These are phyloP conservation scores for Netelia melanura DNA, from an alignment of 2,888 invertebrate species.

Conservation along the genomic window DNA sequence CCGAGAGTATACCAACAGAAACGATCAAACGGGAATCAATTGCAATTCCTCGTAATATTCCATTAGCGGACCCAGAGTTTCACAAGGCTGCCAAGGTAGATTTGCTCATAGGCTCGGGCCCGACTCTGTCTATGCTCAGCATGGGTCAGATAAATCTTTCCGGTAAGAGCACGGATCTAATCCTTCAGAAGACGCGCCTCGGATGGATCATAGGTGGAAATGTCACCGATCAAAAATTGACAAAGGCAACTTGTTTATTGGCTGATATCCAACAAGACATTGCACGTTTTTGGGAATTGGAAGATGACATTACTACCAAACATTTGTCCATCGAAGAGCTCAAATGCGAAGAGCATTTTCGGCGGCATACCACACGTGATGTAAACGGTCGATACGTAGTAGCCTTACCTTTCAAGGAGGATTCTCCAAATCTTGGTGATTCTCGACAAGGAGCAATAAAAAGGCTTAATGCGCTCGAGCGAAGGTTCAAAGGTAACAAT, in stretches of 20 bases:
- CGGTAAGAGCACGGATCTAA: constrained; percentile 3
- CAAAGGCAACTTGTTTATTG: neutral
- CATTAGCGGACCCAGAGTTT: constrained; percentile 63
- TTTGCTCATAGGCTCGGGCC: constrained; percentile 57
- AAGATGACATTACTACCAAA: neutral
- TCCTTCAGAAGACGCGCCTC: constrained; percentile 47
- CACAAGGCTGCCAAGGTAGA: constrained; percentile 57
- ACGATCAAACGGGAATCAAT: constrained; percentile 5
- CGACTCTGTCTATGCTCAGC: constrained; percentile 36
- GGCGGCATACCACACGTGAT: neutral
- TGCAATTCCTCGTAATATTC: constrained; percentile 26
- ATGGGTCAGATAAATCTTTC: constrained; percentile 50
- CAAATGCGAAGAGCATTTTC: constrained; percentile 41
- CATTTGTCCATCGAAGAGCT: too few relatives aligned
- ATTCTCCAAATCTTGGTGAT: constrained; percentile 17
- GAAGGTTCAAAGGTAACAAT: constrained; percentile 43
- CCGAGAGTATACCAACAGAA: constrained; percentile 45
- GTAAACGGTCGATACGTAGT: constrained; percentile 49
- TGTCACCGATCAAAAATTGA: too few relatives aligned
- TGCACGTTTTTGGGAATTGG: constrained; percentile 5
- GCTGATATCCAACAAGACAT: constrained; percentile 22
- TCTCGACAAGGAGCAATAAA: constrained; percentile 37
- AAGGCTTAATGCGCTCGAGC: constrained; percentile 51
- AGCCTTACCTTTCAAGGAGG: constrained; percentile 44
- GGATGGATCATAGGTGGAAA: constrained; percentile 49